phyloP scores from a whole-genome alignment of 2,113 vertebrate species.

The Orientallactaga bullata region DNA sequence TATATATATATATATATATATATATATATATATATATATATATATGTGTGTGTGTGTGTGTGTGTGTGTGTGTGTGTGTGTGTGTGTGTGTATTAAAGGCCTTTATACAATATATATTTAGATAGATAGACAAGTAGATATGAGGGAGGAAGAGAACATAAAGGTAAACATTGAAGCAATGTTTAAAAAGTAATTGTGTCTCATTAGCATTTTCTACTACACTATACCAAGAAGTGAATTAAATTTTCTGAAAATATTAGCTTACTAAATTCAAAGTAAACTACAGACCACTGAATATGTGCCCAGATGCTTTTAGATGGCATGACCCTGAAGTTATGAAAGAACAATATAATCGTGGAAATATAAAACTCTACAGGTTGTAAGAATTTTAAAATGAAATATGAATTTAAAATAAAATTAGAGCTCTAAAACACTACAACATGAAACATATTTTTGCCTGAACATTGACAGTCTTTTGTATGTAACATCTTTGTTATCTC shows the following conservation, averaged over 20 bases:
- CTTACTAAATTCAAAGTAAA: constrained; percentile 30
- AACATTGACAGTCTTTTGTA: neutral
- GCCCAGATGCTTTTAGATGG: neutral
- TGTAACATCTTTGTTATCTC: neutral
- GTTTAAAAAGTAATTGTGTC: constrained; percentile 49
- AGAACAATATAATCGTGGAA: constrained; percentile 21
- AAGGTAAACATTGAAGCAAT: neutral
- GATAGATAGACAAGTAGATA: neutral
- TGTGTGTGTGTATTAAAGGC: too few relatives aligned
- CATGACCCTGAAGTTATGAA: constrained; percentile 22
- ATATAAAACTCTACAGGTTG: neutral
- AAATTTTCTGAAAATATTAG: constrained; percentile 44
- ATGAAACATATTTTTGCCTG: neutral
- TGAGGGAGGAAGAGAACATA: neutral
- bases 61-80: too few relatives aligned
- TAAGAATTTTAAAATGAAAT: constrained; percentile 50
- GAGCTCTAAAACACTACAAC: neutral
- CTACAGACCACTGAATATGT: neutral
- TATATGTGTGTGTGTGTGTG: neutral
- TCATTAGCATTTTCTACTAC: constrained; percentile 32
- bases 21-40: neutral
- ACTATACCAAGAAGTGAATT: constrained; percentile 27
- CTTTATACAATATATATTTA: too few relatives aligned
- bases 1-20: neutral
- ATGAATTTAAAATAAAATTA: constrained; percentile 47